phyloP scores from a whole-genome alignment of 92 coral and sea anemone genomes.

The Pocillopora meandrina region DNA sequence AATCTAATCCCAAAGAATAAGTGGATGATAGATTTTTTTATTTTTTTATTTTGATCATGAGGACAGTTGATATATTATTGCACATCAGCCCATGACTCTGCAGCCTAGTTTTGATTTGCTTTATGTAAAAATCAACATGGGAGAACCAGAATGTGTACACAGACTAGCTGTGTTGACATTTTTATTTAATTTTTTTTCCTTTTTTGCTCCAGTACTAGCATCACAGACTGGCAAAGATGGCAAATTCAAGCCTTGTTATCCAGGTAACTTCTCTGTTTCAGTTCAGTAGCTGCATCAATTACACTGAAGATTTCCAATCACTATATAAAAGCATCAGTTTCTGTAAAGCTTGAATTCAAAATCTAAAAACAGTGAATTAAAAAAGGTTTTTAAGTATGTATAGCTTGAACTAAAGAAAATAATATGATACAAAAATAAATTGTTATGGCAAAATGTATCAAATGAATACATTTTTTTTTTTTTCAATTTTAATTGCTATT shows the following conservation, averaged over 20 bases:
- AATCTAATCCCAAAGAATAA: neutral
- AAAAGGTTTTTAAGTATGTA: too few species aligned
- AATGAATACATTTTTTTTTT: too few species aligned
- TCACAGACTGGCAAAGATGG: slow-evolving; percentile 55
- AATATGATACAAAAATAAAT: too few species aligned
- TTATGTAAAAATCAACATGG: too few species aligned
- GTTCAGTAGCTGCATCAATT: too few species aligned
- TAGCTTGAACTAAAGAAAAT: too few species aligned
- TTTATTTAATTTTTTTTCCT: neutral
- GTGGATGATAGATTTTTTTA: neutral
- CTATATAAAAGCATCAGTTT: too few species aligned
- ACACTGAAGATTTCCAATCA: too few species aligned
- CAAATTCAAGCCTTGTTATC: slow-evolving; percentile 47
- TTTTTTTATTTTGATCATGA: neutral
- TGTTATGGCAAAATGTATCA: too few species aligned
- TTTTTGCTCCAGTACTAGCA: slow-evolving; percentile 6
- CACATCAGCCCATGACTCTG: neutral
- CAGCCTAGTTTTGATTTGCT: neutral
- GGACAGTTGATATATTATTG: neutral
- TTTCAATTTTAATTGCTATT: neutral
- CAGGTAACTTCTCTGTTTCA: slow-evolving; percentile 33
- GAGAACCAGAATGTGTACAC: too few species aligned
- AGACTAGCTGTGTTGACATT: neutral
- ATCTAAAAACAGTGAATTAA: too few species aligned
- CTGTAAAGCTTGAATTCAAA: too few species aligned